Conservation (phyloP, 2,797 vertebrate genomes). For the Sebastes iracundus region DNA sequence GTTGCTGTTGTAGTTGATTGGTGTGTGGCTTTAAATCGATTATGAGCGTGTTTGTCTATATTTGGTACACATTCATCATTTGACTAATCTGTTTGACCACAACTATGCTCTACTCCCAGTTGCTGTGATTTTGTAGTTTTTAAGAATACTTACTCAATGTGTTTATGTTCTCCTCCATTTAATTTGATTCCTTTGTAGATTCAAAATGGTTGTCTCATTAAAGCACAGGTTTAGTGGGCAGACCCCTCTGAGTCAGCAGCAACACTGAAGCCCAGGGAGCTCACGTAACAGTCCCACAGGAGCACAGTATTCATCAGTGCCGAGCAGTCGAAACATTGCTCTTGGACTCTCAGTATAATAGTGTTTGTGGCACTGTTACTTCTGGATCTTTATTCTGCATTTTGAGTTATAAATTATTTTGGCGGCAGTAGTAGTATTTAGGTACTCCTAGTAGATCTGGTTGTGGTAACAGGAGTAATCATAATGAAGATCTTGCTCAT, state of each 20-base stretch:
- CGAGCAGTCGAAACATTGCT: constrained; percentile 55
- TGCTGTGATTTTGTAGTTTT: background rate
- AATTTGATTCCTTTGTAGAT: constrained; percentile 35
- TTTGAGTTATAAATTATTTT: background rate
- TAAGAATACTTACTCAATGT: background rate
- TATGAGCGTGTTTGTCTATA: background rate
- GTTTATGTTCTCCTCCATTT: background rate
- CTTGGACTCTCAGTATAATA: constrained; percentile 35
- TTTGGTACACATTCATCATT: constrained; percentile 12
- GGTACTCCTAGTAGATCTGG: background rate
- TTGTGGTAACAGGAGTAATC: background rate
- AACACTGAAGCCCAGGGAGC: constrained; percentile 59
- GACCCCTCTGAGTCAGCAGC: constrained; percentile 61
- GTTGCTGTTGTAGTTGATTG: background rate
- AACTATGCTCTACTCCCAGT: background rate
- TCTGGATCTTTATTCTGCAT: background rate
- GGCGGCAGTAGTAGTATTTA: background rate
- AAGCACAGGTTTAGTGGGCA: constrained; percentile 62
- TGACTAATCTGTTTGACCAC: background rate
- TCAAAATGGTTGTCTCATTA: constrained; percentile 74
- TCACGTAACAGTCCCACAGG: constrained; percentile 64
- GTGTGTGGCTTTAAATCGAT: background rate
- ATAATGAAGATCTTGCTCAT: background rate
- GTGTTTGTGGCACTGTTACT: constrained; percentile 4
- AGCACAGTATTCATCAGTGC: constrained; percentile 52